These are phyloP conservation scores for Coronaproctus castanopsis DNA, from an alignment of 2,888 invertebrate species.

Conservation along the genomic window DNA sequence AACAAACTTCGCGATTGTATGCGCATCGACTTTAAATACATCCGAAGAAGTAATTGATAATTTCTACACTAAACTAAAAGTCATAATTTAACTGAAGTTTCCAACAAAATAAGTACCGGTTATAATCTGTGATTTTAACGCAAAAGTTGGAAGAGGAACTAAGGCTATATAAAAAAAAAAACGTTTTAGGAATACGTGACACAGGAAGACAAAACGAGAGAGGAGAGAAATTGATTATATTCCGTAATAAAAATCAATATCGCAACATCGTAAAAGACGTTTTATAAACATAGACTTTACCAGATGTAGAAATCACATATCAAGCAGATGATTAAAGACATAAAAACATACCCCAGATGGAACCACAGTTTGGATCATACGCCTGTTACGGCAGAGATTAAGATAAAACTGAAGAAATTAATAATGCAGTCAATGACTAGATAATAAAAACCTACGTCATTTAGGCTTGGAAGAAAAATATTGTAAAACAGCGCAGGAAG, in stretches of 20 bases:
- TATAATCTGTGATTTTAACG: not conserved
- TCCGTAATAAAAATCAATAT: not conserved
- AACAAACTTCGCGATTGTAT: not conserved
- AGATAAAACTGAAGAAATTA: not conserved
- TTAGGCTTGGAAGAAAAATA: not conserved
- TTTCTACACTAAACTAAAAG: not conserved
- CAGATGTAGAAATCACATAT: not conserved
- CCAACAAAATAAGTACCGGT: not conserved
- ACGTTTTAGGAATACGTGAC: not conserved
- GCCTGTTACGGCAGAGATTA: not conserved
- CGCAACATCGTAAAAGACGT: not conserved
- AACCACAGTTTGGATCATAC: not conserved
- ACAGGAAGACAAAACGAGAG: not conserved
- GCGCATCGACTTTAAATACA: not conserved
- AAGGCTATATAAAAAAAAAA: not conserved
- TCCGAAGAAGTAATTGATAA: not conserved
- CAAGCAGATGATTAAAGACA: not conserved
- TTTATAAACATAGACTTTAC: not conserved
- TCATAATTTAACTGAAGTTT: not conserved
- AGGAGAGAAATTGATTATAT: not conserved
- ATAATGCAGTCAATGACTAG: not conserved
- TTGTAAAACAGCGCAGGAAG: not conserved
- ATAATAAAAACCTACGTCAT: no score
- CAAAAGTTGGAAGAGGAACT: not conserved
- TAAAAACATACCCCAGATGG: not conserved